A percentile compares a stretch with the other conserved stretches of the same genome.
Evolutionary conservation across 35 echinoderm and acorn worm genomes (phyloP).

Genomic region (Amphiura filiformis): DNA sequence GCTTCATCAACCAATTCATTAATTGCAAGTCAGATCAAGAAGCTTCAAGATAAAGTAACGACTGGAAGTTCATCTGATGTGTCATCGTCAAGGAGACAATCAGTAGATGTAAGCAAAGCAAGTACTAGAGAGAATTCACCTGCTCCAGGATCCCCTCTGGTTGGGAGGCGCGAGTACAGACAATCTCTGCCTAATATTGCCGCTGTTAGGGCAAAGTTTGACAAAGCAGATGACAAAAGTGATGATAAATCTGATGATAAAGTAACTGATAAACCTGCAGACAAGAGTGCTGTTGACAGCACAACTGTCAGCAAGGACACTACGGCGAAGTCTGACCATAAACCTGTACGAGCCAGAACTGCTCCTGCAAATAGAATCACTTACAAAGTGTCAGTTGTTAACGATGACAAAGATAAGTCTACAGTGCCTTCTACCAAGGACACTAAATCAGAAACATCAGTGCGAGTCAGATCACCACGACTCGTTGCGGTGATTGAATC

Average conservation of each 20-base stretch:
- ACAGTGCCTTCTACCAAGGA: slow-evolving; percentile 1
- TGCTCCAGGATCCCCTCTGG: neutral
- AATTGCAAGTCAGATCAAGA: slow-evolving; percentile 74
- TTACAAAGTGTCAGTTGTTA: slow-evolving; percentile 53
- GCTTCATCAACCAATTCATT: slow-evolving; percentile 77
- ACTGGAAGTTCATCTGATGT: slow-evolving; percentile 13
- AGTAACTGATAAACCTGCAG: neutral
- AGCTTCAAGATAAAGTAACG: slow-evolving; percentile 51
- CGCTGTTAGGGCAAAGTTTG: slow-evolving; percentile 73
- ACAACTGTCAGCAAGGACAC: neutral
- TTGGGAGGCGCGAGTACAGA: slow-evolving; percentile 37
- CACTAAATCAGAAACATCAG: slow-evolving; percentile 28
- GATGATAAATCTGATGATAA: too few species aligned
- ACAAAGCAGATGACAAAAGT: slow-evolving; percentile 22
- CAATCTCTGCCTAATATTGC: slow-evolving; percentile 69
- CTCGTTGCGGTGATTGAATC: slow-evolving; percentile 51
- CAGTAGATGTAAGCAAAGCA: slow-evolving; percentile 29
- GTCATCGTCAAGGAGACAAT: slow-evolving; percentile 28
- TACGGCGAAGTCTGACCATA: neutral
- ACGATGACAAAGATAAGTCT: slow-evolving; percentile 27
- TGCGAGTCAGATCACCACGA: slow-evolving; percentile 17
- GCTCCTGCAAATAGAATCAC: slow-evolving; percentile 31
- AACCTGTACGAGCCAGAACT: neutral
- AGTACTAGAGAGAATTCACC: slow-evolving; percentile 16
- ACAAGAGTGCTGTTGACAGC: neutral